These are phyloP conservation scores for Platycheirus rosarum DNA, from an alignment of 2,888 invertebrate species.

Conservation along the genomic window DNA sequence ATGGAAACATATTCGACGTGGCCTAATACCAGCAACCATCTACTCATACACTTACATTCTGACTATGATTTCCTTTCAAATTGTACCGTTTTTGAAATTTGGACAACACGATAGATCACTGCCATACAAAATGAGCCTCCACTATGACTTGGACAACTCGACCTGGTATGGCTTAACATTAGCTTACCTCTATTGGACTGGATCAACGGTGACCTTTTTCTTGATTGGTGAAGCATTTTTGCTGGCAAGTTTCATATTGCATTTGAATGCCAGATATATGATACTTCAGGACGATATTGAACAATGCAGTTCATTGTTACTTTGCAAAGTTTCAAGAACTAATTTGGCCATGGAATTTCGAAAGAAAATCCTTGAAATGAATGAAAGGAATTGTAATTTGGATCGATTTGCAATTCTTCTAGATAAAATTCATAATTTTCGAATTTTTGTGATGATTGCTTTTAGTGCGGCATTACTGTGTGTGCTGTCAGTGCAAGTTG, in stretches of 20 bases:
- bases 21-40: slow-evolving; percentile 76
- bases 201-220: slow-evolving; percentile 76
- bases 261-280: slow-evolving; percentile 78
- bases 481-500: slow-evolving; percentile 77
- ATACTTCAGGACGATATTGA: slow-evolving; percentile 76
- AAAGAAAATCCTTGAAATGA: slow-evolving; percentile 68
- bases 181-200: slow-evolving; percentile 75
- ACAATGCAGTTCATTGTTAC: background rate
- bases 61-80: slow-evolving; percentile 75
- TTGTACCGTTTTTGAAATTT: slow-evolving; percentile 75
- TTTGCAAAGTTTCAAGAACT: slow-evolving; percentile 16
- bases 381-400: slow-evolving; percentile 76
- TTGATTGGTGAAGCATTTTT: slow-evolving; percentile 78
- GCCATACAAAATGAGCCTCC: slow-evolving; percentile 77
- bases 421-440: slow-evolving; percentile 77
- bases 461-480: slow-evolving; percentile 78
- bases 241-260: slow-evolving; percentile 78
- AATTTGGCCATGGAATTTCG: slow-evolving; percentile 75
- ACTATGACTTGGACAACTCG: slow-evolving; percentile 76
- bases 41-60: slow-evolving; percentile 76
- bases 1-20: slow-evolving; percentile 75
- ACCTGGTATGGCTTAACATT: slow-evolving; percentile 75
- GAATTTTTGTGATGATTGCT: slow-evolving; percentile 78
- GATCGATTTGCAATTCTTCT: slow-evolving; percentile 77
- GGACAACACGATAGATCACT: slow-evolving; percentile 75